Evolutionary conservation across 2,797 vertebrate species (phyloP), one percentile per base, ranked within the genome.

Genomic region (Melanotaenia pygmaea): DNA sequence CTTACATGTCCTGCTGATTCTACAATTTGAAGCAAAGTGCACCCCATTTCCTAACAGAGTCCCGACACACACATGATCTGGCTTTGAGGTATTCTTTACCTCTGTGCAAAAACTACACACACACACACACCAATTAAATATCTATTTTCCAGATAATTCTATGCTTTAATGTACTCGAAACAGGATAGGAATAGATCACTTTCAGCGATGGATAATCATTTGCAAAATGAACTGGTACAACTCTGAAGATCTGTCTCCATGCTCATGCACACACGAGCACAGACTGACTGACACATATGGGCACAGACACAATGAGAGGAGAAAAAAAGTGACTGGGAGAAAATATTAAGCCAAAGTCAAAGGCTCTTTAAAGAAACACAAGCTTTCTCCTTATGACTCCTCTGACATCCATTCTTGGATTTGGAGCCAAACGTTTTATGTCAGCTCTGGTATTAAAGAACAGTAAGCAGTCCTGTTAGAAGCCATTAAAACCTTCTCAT

Each of bases 401-500:
- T 72, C 72, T 66, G 67, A 80, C 62, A 80, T 72, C 64, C 58
- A 40, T 38, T 70, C 82, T 77, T 72, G 74, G 74, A 79, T 63
- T 30, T 38, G 45, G 22, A 64, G 73, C 51, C 50, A 76, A 81
- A 70, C 13, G 13, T 68, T 84, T 86, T 26, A 72, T 66, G 81
- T 60, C 59, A 71, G 71, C 62, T 59, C 54, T 56, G 64, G 65
- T 74, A 65, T 79, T 58, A 83, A 18, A 83, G 67, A 65, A 64
- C 45, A 67, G 32, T 53, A 54, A 75, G 66, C 64, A 80, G 59
- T 86, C 64, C 75, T 74, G 78, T 73, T 80, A 66, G 73, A 89
- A 87, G 74, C 84, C 71, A 91, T 92, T 92, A 91, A 67, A 75
- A 62, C 64, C 74, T 50, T 83, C 85, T 85, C 85, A 90, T 84